Base-by-base conservation (phyloP, 1,140 invertebrate species). In the Latrodectus geometricus region DNA sequence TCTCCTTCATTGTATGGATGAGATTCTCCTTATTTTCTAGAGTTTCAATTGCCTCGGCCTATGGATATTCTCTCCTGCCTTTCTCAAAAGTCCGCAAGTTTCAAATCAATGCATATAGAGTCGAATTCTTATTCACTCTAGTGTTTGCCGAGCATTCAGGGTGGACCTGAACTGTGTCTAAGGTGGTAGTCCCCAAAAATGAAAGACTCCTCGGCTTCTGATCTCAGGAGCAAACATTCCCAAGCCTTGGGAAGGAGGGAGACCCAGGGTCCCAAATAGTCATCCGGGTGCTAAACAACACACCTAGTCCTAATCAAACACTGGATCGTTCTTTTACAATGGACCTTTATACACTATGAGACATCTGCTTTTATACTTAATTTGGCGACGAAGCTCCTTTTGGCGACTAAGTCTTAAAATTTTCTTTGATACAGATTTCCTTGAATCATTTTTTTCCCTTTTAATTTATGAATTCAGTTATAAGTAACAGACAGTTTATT, bases 271-370 rank as follows among this genome's bases (percentile, higher is more conserved):
- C 0, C 54, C 54, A 61, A 15, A 69, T 50, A 72, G 78, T 69
- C 65, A 69, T 69, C 17, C 17, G 35, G 50, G 17, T 49, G 12
- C 54, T 61, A 61, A 61, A 61, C 54, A 61, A 61, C 79, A 54
- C 78, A 81, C 78, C 78, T 81, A 81, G 65, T 50, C 68, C 68
- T 81, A 81, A 81, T 81, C 79, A 81, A 81, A 81, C 79, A 81
- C 70, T 70, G 66, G 79, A 35, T 61, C 54, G 54, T 35, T 14
- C 79, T 49, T 54, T 49, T 48, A 81, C 54, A 61, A 72, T n/a
- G 69, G 49, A 48, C 17, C 70, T 23, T 65, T 49, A 14, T 68
- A 20, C 20, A 17, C 72, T 20, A 74, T 11, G 17, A 8, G 72
- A 74, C 72, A n/a, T 50, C 77, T 72, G 49, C 15, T 15, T 61